Base-by-base conservation (phyloP, 2,113 vertebrate genomes). In the Triplophysa dalaica region DNA sequence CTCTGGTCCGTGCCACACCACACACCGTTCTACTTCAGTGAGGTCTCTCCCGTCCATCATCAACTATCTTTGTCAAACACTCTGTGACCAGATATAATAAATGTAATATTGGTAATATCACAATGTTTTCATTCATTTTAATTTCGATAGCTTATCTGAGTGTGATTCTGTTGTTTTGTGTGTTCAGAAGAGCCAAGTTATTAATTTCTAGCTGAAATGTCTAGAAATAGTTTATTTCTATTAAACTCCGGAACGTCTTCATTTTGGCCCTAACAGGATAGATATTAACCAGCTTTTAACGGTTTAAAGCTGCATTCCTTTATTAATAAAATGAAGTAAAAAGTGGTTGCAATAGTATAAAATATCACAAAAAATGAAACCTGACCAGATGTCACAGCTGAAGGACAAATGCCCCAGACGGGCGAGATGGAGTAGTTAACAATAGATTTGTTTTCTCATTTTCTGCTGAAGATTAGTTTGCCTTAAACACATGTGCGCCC, bases 51-150 rank as follows among this genome's bases (percentile, higher is more conserved):
- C 63, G 43, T 69, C 82, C 63, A 43, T 52, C 22, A 33, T 81
- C 69, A 78, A 75, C 60, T 80, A n/a, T 79, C 69, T 38, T 43
- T 85, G 77, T 77, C 65, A 80, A 68, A 82, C 74, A 52, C 67
- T 81, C 64, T 80, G 60, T 83, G 66, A 68, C 38, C 74, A 80
- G 84, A 78, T 82, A 80, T 85, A 87, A 86, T 88, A 87, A 88
- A 88, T 81, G 22, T 80, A 83, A 78, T 60, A 52, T 78, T 75
- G 33, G 79, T 75, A 75, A 38, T 29, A 12, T 26, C n/a, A 19
- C 17, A 48, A 48, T 65, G 65, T 22, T 5, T 4, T 60, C 24
- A 67, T 8, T 77, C 65, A 50, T n/a, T 11, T 77, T 62, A 11
- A 50, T 38, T 38, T 38, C 33, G 33, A 45, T 12, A 12, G 43